Percentiles rank a stretch among this genome's conserved stretches.
Evolutionary conservation across 2,113 vertebrate species (phyloP).

Genomic region (Chaetorhynchus papuensis): DNA sequence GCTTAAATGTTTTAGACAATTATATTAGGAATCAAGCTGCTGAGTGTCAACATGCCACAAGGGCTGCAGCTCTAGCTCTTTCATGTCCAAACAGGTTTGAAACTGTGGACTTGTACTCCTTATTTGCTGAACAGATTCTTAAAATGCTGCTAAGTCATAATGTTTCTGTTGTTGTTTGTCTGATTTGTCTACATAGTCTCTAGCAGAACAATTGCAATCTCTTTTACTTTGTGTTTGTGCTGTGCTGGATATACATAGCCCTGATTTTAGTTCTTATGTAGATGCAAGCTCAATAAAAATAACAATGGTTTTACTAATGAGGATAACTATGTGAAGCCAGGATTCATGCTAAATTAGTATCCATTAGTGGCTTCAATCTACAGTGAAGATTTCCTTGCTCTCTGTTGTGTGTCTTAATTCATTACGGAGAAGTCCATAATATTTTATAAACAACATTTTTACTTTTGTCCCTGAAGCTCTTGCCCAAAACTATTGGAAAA

Average conservation of each 20-base stretch:
- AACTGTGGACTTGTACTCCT: neutral
- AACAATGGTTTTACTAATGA: neutral
- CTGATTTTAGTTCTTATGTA: neutral
- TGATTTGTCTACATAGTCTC: neutral
- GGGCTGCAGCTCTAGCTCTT: neutral
- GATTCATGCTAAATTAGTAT: constrained; percentile 8
- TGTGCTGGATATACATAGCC: neutral
- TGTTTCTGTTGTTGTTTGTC: neutral
- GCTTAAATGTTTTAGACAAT: neutral
- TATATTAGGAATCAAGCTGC: neutral
- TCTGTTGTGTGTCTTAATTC: neutral
- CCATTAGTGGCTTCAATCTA: neutral
- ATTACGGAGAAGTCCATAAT: neutral
- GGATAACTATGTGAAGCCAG: neutral
- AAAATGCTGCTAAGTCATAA: neutral
- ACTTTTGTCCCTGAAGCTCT: neutral
- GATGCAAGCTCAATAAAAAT: neutral
- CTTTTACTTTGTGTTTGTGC: neutral
- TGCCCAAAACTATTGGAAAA: neutral
- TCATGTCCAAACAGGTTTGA: neutral
- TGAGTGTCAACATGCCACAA: neutral
- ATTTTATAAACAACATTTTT: neutral
- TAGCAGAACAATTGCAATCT: neutral
- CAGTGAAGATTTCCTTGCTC: neutral
- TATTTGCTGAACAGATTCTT: neutral